Percentiles rank a stretch among this genome's conserved stretches.
These are phyloP conservation scores for Sebastes steindachneri DNA, from an alignment of 2,797 vertebrate genomes.

Conservation along the genomic window DNA sequence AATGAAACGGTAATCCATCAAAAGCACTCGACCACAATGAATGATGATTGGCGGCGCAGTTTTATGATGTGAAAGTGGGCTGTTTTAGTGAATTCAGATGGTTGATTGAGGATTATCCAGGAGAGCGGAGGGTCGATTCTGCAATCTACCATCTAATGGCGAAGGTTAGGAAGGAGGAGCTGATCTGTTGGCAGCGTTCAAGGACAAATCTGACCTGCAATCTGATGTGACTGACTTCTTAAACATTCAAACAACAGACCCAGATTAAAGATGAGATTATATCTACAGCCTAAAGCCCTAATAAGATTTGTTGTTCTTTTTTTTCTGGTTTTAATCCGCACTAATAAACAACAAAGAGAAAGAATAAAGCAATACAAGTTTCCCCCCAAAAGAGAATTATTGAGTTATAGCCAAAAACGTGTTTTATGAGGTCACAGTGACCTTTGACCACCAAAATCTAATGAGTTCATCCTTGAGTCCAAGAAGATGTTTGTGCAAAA, in stretches of 20 bases:
- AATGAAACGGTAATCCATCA: constrained; percentile 31
- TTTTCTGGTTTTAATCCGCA: background rate
- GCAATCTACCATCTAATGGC: constrained; percentile 3
- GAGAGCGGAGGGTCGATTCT: background rate
- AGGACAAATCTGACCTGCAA: constrained; percentile 1
- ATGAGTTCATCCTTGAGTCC: too few species aligned
- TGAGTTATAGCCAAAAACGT: too few species aligned
- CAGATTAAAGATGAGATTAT: background rate
- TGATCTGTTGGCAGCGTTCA: background rate
- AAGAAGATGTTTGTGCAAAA: too few species aligned
- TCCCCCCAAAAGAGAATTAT: background rate
- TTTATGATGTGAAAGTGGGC: background rate
- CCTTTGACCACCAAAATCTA: too few species aligned
- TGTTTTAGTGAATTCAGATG: constrained; percentile 2
- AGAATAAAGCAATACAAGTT: background rate
- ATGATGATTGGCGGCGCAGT: background rate
- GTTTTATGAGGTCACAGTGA: too few species aligned
- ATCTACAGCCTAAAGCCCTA: background rate
- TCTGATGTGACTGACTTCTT: background rate
- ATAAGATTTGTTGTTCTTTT: background rate
- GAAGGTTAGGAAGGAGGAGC: constrained; percentile 16
- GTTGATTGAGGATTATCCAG: background rate
- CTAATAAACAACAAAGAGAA: background rate
- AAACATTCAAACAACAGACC: background rate
- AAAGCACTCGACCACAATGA: background rate